Base-by-base conservation (phyloP, 2,113 vertebrate species). In the Gambusia holbrooki region DNA sequence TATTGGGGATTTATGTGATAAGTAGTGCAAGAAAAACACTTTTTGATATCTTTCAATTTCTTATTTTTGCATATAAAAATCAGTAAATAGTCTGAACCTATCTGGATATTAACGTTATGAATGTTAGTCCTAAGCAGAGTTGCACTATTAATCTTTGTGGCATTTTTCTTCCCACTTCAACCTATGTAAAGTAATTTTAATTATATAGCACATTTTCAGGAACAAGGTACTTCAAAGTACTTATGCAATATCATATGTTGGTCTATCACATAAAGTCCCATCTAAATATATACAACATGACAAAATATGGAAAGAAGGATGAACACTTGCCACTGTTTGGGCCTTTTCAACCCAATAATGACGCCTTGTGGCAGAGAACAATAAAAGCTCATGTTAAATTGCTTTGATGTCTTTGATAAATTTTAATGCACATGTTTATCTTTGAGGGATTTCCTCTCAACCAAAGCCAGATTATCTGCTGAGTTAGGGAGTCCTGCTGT, bases 341-440 rank as follows among this genome's bases (percentile, higher is more conserved):
- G 35, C 66, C 69, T 66, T 60, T 37, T 78, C 65, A 72, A 78
- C 83, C 71, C 88, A 83, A 85, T 92, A 74, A 86, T 87, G 86
- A 87, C 84, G 88, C 86, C 90, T 85, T 91, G 86, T 89, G 90
- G 91, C 71, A 58, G 73, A 76, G 65, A 33, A 68, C 28, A 78
- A 79, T 62, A 86, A 45, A 66, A 71, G 28, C 48, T 71, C 4
- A 73, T 33, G 32, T 64, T 40, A 7, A 17, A 68, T 28, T 27
- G 5, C 62, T 19, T 70, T 48, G 60, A 75, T 62, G 17, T 63
- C 62, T 19, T 70, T 48, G 60, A 75, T 62, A 22, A 63, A 40
- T 32, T 74, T 68, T 42, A 82, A 30, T 81, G 1, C 35, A 32
- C 3, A n/a, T 80, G 67, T 68, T 62, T 69, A 62, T 40, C 45